Percentiles rank a stretch among this genome's conserved stretches.
Evolutionary conservation across 2,797 vertebrate genomes (phyloP).

Genomic region (Poeciliopsis infans): DNA sequence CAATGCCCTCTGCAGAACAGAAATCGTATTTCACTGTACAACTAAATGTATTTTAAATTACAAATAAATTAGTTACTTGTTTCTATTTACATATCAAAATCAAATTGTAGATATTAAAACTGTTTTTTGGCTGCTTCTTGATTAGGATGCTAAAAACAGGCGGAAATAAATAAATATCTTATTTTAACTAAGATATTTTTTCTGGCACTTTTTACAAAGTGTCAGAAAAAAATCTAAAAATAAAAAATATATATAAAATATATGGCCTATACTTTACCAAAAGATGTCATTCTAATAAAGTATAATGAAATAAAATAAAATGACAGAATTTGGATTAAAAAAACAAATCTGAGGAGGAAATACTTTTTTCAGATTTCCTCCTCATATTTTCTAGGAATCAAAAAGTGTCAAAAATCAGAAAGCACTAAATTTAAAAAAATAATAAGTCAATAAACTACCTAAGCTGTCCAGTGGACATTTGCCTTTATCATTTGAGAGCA

Average conservation of each 20-base stretch:
- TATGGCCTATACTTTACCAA: too few species aligned
- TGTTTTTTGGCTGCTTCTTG: background rate
- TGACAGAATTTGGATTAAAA: background rate
- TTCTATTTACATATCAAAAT: background rate
- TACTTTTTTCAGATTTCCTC: background rate
- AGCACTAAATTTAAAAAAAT: background rate
- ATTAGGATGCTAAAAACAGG: background rate
- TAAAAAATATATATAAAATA: too few species aligned
- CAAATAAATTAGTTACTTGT: background rate
- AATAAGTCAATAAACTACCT: background rate
- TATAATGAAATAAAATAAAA: background rate
- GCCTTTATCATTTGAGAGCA: background rate
- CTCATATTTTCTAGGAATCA: background rate
- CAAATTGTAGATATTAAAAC: background rate
- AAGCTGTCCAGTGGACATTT: background rate
- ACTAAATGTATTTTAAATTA: background rate
- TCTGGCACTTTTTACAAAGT: background rate
- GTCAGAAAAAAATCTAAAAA: too few species aligned
- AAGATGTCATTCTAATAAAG: background rate
- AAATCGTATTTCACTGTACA: background rate
- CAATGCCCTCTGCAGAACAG: background rate
- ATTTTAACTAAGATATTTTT: background rate
- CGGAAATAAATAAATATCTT: background rate
- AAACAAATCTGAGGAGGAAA: background rate
- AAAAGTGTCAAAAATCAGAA: background rate